phyloP scores from a whole-genome alignment of 2,888 invertebrate genomes.

The Unio pictorum region DNA sequence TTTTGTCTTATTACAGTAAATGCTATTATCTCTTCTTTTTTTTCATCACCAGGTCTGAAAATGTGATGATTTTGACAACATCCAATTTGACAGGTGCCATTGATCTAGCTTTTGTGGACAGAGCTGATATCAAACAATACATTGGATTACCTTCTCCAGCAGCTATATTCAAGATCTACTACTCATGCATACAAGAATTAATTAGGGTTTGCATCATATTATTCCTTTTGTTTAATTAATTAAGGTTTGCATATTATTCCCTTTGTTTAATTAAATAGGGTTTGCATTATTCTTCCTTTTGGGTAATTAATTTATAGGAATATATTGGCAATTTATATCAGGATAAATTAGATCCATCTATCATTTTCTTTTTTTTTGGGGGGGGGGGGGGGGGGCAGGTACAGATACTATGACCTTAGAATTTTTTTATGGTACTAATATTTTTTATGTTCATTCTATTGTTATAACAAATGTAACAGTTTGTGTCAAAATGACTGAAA shows the following conservation, averaged over 20 bases:
- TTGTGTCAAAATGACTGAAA: too few species aligned
- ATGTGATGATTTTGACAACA: slow-evolving; percentile 94
- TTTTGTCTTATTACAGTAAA: too few species aligned
- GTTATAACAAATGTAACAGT: too few species aligned
- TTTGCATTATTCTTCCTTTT: slow-evolving; percentile 64
- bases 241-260: slow-evolving; percentile 74
- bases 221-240: slow-evolving; percentile 75
- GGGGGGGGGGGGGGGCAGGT: too few species aligned
- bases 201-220: slow-evolving; percentile 76
- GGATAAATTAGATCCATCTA: too few species aligned
- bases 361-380: too few species aligned
- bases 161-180: slow-evolving; percentile 88
- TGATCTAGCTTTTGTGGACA: slow-evolving; percentile 95
- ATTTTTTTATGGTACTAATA: too few species aligned
- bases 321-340: neutral
- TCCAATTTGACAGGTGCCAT: slow-evolving; percentile 95
- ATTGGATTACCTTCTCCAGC: slow-evolving; percentile 85
- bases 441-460: too few species aligned
- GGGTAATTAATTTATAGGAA: neutral
- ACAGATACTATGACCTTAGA: too few species aligned
- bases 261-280: slow-evolving; percentile 79
- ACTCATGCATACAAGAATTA: slow-evolving; percentile 87
- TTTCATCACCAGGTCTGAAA: slow-evolving; percentile 78
- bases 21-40: slow-evolving; percentile 3
- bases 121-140: slow-evolving; percentile 93